Percentiles rank a stretch among this genome's conserved stretches.
phyloP scores from a whole-genome alignment of 2,113 vertebrate species.

The Neogobius melanostomus region DNA sequence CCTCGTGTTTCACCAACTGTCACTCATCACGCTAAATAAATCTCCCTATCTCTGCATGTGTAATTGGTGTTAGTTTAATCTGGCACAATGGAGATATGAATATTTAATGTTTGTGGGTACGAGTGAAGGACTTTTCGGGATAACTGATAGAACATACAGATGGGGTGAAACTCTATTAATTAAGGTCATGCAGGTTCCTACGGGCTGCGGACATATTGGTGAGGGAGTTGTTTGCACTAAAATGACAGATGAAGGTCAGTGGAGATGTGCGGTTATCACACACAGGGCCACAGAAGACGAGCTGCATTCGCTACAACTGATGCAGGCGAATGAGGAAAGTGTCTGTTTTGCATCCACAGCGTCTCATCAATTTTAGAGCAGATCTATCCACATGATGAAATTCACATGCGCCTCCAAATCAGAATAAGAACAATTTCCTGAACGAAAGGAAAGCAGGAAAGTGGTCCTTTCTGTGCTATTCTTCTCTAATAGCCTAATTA shows the following conservation, averaged over 20 bases:
- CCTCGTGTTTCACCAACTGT: constrained; percentile 36
- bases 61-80: constrained; percentile 60
- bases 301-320: constrained; percentile 19
- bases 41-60: constrained; percentile 27
- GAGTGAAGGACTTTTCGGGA: constrained; percentile 24
- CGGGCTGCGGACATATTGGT: constrained; percentile 17
- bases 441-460: background rate
- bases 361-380: background rate
- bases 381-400: background rate
- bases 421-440: background rate
- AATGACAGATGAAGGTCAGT: constrained; percentile 53
- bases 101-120: constrained; percentile 59
- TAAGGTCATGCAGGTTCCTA: constrained; percentile 51
- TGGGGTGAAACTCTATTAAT: constrained; percentile 52
- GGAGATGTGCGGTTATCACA: constrained; percentile 30
- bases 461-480: no score
- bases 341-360: constrained; percentile 10
- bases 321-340: constrained; percentile 28
- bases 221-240: constrained; percentile 12
- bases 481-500: no score
- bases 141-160: constrained; percentile 48
- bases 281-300: constrained; percentile 16
- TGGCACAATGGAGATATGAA: constrained; percentile 45
- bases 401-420: background rate
- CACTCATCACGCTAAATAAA: constrained; percentile 53